Evolutionary conservation across 2,888 invertebrate genomes (phyloP).

Genomic region (Coleophora deauratella): DNA sequence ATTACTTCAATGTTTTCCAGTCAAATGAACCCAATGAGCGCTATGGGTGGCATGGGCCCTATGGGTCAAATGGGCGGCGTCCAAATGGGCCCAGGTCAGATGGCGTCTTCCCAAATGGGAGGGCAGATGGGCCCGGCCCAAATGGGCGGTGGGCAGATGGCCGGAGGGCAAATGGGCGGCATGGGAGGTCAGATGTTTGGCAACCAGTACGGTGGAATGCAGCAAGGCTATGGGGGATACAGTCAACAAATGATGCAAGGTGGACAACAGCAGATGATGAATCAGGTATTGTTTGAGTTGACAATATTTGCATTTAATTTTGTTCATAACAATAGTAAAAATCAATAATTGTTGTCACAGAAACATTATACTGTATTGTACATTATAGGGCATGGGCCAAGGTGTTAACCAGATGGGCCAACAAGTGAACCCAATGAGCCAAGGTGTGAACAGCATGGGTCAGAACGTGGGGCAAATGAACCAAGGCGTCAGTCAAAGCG

Average conservation of each 20-base stretch:
- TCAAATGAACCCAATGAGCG: slow-evolving; percentile 66
- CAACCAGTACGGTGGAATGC: slow-evolving; percentile 77
- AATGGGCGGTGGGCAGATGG: slow-evolving; percentile 54
- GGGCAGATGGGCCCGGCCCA: slow-evolving; percentile 51
- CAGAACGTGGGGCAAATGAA: slow-evolving; percentile 67
- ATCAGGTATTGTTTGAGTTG: slow-evolving; percentile 39
- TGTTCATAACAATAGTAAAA: background rate
- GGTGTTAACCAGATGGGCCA: slow-evolving; percentile 66
- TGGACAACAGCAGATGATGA: slow-evolving; percentile 70
- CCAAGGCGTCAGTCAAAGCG: slow-evolving; percentile 59
- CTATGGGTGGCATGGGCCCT: slow-evolving; percentile 60
- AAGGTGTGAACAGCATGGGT: slow-evolving; percentile 56
- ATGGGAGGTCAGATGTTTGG: slow-evolving; percentile 75
- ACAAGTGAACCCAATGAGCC: slow-evolving; percentile 65
- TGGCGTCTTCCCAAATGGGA: slow-evolving; percentile 51
- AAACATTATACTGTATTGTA: too few species aligned
- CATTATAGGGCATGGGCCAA: slow-evolving; percentile 67
- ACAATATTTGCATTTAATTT: too few species aligned
- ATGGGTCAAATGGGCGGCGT: slow-evolving; percentile 53
- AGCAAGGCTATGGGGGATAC: slow-evolving; percentile 65
- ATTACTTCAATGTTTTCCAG: too few species aligned
- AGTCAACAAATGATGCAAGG: slow-evolving; percentile 69
- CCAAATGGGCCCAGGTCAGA: slow-evolving; percentile 54
- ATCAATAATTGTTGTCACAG: too few species aligned
- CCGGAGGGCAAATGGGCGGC: slow-evolving; percentile 59